Base-by-base conservation (phyloP, 2,113 vertebrate genomes). In the Pipra filicauda region DNA sequence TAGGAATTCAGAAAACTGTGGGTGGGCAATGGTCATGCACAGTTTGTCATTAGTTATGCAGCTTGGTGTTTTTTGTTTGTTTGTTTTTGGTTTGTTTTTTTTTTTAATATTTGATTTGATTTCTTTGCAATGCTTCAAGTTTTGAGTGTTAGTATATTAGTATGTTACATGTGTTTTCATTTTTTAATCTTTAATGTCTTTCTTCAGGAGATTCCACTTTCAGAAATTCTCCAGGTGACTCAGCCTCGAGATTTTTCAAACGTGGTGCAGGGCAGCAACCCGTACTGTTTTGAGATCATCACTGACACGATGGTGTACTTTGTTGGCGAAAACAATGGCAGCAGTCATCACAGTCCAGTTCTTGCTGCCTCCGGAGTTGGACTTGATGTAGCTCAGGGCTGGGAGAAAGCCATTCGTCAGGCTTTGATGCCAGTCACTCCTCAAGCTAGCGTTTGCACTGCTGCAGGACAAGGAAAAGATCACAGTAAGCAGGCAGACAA, bases 231-330 rank as follows among this genome's bases (percentile, higher is more conserved):
- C 51, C 99, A 99, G 97, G 98, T 99, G 91, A 99, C 99, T 91
- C 98, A 97, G 27, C 98, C 98, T 88, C 98, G 97, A 97, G 99
- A 99, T 98, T 98, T 99, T 96, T 98, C 98, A 73, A 98, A 98
- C 58, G 86, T 97, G 95, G 98, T 98, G 58, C 98, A 99, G 96
- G 99, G 99, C 92, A 99, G 99, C 97, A 99, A 99, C 96, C 99
- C 99, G 30, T 99, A 99, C 98, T 99, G 99, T 98, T 99, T 99
- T 97, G 99, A 99, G 98, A 99, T 99, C 97, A 99, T 99, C 97
- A 99, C 99, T 43, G 98, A 98, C 94, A 99, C 99, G 44, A 99
- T 99, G 99, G 98, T 99, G 21, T 99, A 99, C 98, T 99, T 99
- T 89, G 99, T 99, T 90, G 99, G 99, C n/a, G 99, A 99, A 97